Base-by-base conservation (phyloP, 2,888 invertebrate genomes). In the Hydrotaea diabolus region DNA sequence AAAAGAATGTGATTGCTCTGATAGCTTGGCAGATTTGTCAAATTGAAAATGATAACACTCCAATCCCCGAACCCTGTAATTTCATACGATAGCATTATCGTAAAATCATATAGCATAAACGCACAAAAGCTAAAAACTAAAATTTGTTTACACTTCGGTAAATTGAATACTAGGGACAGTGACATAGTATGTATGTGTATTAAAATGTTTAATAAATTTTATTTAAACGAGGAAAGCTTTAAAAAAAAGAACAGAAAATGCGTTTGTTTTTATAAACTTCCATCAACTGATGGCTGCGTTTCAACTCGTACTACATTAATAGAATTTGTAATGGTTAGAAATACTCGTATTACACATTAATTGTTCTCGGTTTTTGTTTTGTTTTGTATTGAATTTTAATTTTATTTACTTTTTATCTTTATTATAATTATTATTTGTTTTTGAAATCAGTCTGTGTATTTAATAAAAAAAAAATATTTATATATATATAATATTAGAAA, bases 381-480 rank as follows among this genome's bases (percentile, higher is more conserved):
- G 15, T 55, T 23, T 5, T n/a, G n/a, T n/a, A n/a, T 39, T 53
- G 15, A 55, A 46, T 57, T 31, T 77, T 73, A 13, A 49, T 72
- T 84, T 79, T 73, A 17, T 82, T 80, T 64, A 39, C 21, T 73
- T 17, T 55, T 46, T 46, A 64, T 79, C 26, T 23, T 21, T 64
- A 66, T 57, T 36, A 36, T 73, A 53, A 13, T 64, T 46, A 64
- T 57, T 80, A 64, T 57, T 80, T 64, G 36, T 75, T 71, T 85
- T 76, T 79, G 83, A 85, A 83, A 83, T 85, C 85, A 85, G 85
- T 85, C 82, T 85, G 78, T 83, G 69, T 85, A 69, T 78, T 71
- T 80, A 81, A 85, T 64, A 36, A 77, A 83, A 80, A 23, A 59
- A 46, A 59, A n/a, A 39, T 46, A 69, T n/a, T n/a, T n/a, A 17